Percentiles rank a stretch among this genome's conserved stretches.
Evolutionary conservation across 2,797 vertebrate genomes (phyloP).

Genomic region (Champsocephalus gunnari): DNA sequence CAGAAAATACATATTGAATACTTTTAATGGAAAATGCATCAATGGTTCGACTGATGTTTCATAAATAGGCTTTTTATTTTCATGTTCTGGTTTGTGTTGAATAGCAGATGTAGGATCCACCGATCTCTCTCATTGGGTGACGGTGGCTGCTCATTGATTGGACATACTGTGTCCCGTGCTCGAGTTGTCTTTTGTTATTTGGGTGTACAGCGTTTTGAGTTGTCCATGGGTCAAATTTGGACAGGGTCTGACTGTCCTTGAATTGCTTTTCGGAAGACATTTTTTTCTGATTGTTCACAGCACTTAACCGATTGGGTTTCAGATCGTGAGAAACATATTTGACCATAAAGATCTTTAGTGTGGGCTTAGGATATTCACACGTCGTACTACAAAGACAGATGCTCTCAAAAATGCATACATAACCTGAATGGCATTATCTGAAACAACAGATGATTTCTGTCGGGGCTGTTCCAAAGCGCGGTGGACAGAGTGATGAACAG

Average conservation of each 20-base stretch:
- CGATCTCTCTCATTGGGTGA: too few species aligned
- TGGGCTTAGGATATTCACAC: not conserved
- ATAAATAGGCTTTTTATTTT: not conserved
- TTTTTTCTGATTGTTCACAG: too few species aligned
- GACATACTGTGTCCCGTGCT: not conserved
- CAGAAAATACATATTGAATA: not conserved
- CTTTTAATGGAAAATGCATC: not conserved
- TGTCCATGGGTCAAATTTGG: not conserved
- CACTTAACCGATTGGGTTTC: too few species aligned
- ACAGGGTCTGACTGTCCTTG: not conserved
- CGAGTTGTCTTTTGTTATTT: not conserved
- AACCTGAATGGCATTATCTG: not conserved
- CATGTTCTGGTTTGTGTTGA: not conserved
- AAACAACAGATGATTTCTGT: not conserved
- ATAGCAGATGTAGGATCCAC: not conserved
- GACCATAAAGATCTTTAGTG: not conserved
- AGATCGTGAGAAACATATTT: too few species aligned
- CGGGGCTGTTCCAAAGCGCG: not conserved
- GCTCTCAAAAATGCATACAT: not conserved
- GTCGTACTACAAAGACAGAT: not conserved
- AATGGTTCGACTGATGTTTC: not conserved
- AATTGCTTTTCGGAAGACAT: not conserved
- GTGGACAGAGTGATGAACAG: constrained; percentile 10
- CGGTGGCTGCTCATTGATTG: not conserved
- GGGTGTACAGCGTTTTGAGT: not conserved